A percentile compares a stretch with the other conserved stretches of the same genome.
Conservation (phyloP, 92 coral and sea anemone species). For the Umimayanthus kanabou region DNA sequence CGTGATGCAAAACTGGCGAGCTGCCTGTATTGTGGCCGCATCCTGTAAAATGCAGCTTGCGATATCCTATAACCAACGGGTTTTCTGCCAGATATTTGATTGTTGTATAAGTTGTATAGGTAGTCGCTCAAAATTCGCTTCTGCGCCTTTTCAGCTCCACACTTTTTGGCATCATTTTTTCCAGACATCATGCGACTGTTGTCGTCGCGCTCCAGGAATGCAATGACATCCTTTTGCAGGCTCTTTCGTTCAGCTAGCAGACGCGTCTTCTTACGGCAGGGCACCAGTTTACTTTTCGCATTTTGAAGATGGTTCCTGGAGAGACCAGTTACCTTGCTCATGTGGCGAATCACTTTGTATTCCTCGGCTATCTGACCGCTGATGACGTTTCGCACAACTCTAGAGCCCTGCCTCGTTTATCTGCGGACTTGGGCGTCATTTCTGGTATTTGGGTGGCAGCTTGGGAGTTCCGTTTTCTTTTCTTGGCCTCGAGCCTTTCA, state of each 20-base stretch:
- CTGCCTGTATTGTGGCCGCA: constrained; percentile 43
- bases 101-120: constrained; percentile 37
- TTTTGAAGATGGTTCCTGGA: constrained; percentile 48
- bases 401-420: constrained; percentile 18
- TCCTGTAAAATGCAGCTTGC: constrained; percentile 48
- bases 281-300: constrained; percentile 38
- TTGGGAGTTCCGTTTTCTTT: not conserved
- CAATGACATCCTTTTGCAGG: constrained; percentile 23
- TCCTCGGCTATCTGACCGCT: constrained; percentile 39
- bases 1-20: constrained; percentile 48
- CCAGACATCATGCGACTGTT: constrained; percentile 62
- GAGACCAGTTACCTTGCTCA: constrained; percentile 37
- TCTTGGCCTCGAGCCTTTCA: constrained; percentile 36
- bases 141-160: constrained; percentile 49
- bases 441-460: constrained; percentile 8
- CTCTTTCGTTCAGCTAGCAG: constrained; percentile 9
- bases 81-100: constrained; percentile 54
- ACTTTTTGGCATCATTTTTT: constrained; percentile 50
- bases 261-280: constrained; percentile 35
- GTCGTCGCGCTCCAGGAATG: constrained; percentile 60
- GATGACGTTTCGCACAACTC: constrained; percentile 43
- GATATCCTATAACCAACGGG: constrained; percentile 40
- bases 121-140: constrained; percentile 48
- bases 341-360: constrained; percentile 42
- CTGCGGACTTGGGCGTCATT: constrained; percentile 47